Evolutionary conservation across 2,888 invertebrate species (phyloP), one percentile per base, ranked within the genome.

Genomic region (Lepeophtheirus nordmannii): DNA sequence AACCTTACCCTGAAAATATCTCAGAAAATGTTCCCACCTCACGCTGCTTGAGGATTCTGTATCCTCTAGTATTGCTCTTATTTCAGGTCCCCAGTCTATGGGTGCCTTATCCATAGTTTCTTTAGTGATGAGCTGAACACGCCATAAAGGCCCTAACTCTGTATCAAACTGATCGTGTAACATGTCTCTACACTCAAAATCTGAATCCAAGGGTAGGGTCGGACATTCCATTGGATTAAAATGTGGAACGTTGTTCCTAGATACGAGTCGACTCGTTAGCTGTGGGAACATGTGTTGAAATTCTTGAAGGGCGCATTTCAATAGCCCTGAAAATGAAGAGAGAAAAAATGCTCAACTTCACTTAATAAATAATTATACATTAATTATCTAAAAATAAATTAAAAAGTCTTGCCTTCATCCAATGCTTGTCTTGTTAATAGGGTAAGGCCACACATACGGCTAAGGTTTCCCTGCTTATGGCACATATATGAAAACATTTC

Each of bases 201-300:
- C 40, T 10, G 62, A 40, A 23, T 62, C 62, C 20, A 62, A 41
- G 2, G 62, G 62, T 10, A 62, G 40, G 12, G 17, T 62, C 11
- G 62, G 62, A 41, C 62, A 62, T 17, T 62, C 62, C 62, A 62
- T 62, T n/a, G 62, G 62, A 11, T 37, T 7, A 23, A 62, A 62
- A 30, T n/a, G 40, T 10, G 62, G 62, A 11, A 40, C 11, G 14
- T 20, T 20, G 20, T 17, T 20, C 3, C 40, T 17, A 17, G 17
- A n/a, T 20, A 20, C 11, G 22, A 62, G 5, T 1, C 62, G 62
- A 40, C 40, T 40, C 40, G 62, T 62, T 17, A 62, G 23, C 20
- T 62, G 62, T 10, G 62, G 62, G 17, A 62, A 62, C 62, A 62
- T 62, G 62, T 62, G 62, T 41, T 62, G 62, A 41, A 62, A 62